phyloP scores from a whole-genome alignment of 2,113 vertebrate species.

The Pomatorhinus ruficollis region DNA sequence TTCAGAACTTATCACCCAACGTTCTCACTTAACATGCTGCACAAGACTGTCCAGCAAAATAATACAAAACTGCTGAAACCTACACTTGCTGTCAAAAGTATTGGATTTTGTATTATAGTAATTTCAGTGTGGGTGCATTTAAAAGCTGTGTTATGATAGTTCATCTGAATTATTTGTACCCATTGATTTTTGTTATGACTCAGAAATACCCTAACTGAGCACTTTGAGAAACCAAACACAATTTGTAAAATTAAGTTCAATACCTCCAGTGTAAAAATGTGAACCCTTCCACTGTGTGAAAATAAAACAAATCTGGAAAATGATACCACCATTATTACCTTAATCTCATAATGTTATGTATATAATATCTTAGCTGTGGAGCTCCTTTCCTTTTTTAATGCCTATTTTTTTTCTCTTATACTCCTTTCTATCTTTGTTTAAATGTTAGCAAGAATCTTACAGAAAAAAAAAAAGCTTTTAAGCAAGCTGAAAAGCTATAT shows the following conservation, averaged over 20 bases:
- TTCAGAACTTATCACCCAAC: neutral
- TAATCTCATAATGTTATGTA: neutral
- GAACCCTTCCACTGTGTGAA: neutral
- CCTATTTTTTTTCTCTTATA: neutral
- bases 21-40: neutral
- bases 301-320: slow-evolving; percentile 16
- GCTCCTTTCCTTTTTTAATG: neutral
- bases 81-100: neutral
- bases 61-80: neutral
- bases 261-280: neutral
- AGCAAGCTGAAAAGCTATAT: slow-evolving; percentile 28
- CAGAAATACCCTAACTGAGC: neutral
- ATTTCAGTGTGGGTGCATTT: neutral
- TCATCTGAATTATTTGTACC: neutral
- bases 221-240: neutral
- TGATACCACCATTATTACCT: neutral
- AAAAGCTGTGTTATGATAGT: neutral
- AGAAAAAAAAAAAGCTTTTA: neutral
- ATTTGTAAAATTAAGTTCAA: neutral
- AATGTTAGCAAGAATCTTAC: neutral
- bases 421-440: neutral
- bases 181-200: slow-evolving; percentile 16
- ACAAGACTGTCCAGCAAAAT: neutral
- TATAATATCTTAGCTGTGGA: neutral
- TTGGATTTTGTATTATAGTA: neutral